Evolutionary conservation across 2,888 invertebrate species (phyloP).

Genomic region (Lasius fuliginosus): DNA sequence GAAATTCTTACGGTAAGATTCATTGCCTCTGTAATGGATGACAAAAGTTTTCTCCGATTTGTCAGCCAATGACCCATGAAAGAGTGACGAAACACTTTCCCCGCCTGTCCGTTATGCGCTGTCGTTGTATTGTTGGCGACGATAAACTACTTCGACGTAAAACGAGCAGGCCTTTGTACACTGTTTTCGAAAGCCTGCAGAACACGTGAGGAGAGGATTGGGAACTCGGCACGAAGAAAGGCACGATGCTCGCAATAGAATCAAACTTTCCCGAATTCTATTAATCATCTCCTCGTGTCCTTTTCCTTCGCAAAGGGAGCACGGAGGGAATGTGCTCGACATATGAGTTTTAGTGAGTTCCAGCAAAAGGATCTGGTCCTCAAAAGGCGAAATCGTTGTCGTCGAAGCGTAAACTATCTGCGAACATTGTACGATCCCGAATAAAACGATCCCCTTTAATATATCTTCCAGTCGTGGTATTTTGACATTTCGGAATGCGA

Average conservation of each 20-base stretch:
- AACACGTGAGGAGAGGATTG: neutral
- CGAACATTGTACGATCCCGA: neutral
- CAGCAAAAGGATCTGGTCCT: neutral
- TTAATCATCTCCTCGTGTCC: constrained; percentile 22
- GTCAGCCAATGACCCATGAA: constrained; percentile 38
- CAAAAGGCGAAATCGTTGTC: constrained; percentile 12
- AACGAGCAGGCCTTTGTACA: constrained; percentile 16
- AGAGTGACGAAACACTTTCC: constrained; percentile 43
- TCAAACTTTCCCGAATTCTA: neutral
- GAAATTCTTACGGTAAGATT: neutral
- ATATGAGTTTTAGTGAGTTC: neutral
- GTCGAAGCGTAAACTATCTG: constrained; percentile 8
- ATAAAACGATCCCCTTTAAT: neutral
- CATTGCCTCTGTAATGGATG: neutral
- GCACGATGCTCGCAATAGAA: neutral
- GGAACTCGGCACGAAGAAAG: neutral
- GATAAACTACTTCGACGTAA: neutral
- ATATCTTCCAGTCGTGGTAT: neutral
- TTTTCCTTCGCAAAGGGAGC: neutral
- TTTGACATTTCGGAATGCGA: neutral
- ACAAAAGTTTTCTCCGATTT: neutral
- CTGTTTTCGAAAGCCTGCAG: constrained; percentile 4
- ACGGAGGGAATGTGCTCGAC: neutral
- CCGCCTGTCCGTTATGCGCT: constrained; percentile 15
- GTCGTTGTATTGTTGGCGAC: neutral